Evolutionary conservation across 2,888 invertebrate genomes (phyloP), one percentile per base, ranked within the genome.

Genomic region (Temnothorax rugatulus): DNA sequence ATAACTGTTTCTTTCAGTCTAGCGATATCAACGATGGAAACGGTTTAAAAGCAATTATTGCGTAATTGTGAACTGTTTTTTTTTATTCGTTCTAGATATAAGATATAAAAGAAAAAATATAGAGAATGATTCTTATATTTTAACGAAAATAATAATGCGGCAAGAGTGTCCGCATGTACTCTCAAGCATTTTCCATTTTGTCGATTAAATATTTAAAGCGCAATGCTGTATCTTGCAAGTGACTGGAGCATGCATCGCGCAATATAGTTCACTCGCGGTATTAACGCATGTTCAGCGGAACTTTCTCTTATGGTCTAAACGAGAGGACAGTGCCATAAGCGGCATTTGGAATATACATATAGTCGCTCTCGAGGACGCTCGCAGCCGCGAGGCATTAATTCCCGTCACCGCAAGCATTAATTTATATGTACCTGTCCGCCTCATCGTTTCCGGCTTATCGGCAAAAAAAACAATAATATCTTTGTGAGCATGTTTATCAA

Each of bases 331-430:
- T 73, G 59, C 79, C 73, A 73, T 59, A 81, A 81, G n/a, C 38
- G 47, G 64, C 86, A 73, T 85, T 89, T 82, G 50, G 83, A 82
- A 86, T 81, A 84, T 84, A 84, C 84, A 87, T 69, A 85, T 69
- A 85, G 89, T 69, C 82, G 82, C 68, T 68, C 66, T 61, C 85
- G 88, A 89, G 89, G 84, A 86, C 88, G 54, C 54, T 82, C 66
- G 57, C 61, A 75, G 74, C 63, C 79, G 63, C 41, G 71, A 82
- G 50, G 29, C 52, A 63, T 50, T 25, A 57, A 47, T 63, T 63
- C 52, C 13, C 25, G 34, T 50, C 59, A 18, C 38, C 66, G 34
- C 61, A 38, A 29, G 41, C 74, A 73, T 68, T 47, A 57, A 41
- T 63, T 68, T 61, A 57, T 18, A 52, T 38, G 13, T n/a, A 44